Evolutionary conservation across 1,140 invertebrate species (phyloP), one percentile per base, ranked within the genome.

Genomic region (Drosophila willistoni): DNA sequence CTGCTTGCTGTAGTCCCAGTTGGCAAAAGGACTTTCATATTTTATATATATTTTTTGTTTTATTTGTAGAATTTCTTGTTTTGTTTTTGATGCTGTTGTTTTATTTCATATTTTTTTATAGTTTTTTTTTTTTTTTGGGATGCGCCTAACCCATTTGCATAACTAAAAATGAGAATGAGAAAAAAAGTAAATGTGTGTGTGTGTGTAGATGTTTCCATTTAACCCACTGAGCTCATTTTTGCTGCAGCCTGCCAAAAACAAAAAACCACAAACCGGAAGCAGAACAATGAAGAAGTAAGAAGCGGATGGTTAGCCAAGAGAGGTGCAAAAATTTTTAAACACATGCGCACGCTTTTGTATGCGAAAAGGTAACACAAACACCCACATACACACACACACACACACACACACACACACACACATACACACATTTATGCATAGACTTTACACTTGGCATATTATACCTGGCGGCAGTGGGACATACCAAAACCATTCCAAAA

Each of bases 171-270:
- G 44, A 47, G 14, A 51, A 42, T 63, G 60, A 63, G 22, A n/a
- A 62, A 25, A n/a, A 44, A 41, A 25, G 10, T 22, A 17, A 3
- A 42, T 44, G 33, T n/a, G 34, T 19, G 3, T 9, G 54, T 12
- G 39, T 41, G 14, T 66, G 72, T 73, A 71, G 73, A 70, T 79
- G 81, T 76, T 76, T 79, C 76, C 80, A 83, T 84, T 84, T 84
- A 84, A 84, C 81, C 81, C 81, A 83, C 76, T 83, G 81, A 83
- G 81, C 81, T 83, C 80, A 69, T 83, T 83, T 79, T 51, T 51
- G 44, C 55, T 14, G 41, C 54, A 68, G 69, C 60, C 60, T 51
- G 66, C 72, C 72, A 33, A 79, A 55, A 73, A 77, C 70, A 74
- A 79, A 62, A 73, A 69, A 76, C 81, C 76, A 77, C 77, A 85